phyloP scores from a whole-genome alignment of 2,113 vertebrate species.

The Leptosomus discolor region DNA sequence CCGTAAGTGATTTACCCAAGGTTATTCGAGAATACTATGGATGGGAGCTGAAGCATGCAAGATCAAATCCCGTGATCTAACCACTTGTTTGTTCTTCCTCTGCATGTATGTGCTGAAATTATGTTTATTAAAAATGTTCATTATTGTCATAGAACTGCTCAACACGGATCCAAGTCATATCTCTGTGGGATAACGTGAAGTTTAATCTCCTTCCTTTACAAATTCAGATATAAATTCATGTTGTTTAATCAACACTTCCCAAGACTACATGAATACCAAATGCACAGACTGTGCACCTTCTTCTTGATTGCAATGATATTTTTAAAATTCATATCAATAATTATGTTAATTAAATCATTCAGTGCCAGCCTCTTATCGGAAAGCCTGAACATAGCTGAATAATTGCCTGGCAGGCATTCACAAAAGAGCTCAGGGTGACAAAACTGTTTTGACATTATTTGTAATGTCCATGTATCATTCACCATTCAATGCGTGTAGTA shows the following conservation, averaged over 20 bases:
- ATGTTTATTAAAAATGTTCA: background rate
- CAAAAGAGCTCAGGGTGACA: conserved; percentile 5
- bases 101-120: background rate
- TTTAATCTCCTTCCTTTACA: background rate
- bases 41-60: background rate
- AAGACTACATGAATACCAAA: conserved; percentile 62
- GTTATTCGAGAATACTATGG: background rate
- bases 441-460: background rate
- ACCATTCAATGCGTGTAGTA: background rate
- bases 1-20: background rate
- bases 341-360: conserved; percentile 76
- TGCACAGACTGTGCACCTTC: conserved; percentile 52
- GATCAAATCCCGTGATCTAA: background rate
- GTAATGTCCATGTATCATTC: background rate
- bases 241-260: conserved; percentile 66
- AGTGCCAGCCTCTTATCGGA: conserved; percentile 37
- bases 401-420: conserved; percentile 18
- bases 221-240: conserved; percentile 25
- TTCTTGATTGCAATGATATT: conserved; percentile 73
- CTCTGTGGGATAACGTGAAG: background rate
- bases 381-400: conserved; percentile 42
- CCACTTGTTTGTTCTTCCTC: background rate
- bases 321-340: conserved; percentile 72
- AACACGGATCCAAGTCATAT: background rate
- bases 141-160: background rate